phyloP scores from a whole-genome alignment of 2,888 invertebrate genomes.

The Erynnis tages region DNA sequence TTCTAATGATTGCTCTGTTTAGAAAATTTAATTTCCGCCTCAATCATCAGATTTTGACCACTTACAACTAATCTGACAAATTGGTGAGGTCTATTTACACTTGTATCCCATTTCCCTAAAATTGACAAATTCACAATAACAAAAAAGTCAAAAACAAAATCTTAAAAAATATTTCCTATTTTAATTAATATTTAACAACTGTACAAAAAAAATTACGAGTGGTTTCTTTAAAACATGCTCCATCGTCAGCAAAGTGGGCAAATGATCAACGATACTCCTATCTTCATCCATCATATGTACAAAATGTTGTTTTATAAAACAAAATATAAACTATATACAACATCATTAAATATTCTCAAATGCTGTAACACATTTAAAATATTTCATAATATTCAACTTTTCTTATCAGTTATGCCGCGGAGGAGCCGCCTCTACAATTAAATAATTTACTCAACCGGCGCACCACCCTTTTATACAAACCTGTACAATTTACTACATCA shows the following conservation, averaged over 20 bases:
- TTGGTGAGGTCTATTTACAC: slow-evolving; percentile 82
- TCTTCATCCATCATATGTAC: slow-evolving; percentile 67
- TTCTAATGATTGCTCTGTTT: slow-evolving; percentile 79
- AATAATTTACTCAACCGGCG: slow-evolving; percentile 53
- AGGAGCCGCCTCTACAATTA: slow-evolving; percentile 50
- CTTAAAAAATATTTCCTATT: slow-evolving; percentile 75
- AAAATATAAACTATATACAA: slow-evolving; percentile 82
- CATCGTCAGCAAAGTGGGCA: slow-evolving; percentile 69
- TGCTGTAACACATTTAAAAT: slow-evolving; percentile 81
- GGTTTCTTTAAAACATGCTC: slow-evolving; percentile 75
- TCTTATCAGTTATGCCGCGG: slow-evolving; percentile 66
- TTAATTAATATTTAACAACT: too few relatives aligned
- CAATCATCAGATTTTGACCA: slow-evolving; percentile 74
- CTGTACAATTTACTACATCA: slow-evolving; percentile 61
- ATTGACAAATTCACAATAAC: slow-evolving; percentile 86
- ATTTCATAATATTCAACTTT: slow-evolving; percentile 80
- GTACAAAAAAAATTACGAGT: slow-evolving; percentile 78
- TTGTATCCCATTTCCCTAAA: slow-evolving; percentile 87
- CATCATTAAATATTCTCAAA: slow-evolving; percentile 81
- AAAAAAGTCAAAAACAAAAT: slow-evolving; percentile 76
- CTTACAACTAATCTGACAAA: slow-evolving; percentile 75
- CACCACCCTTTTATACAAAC: slow-evolving; percentile 42
- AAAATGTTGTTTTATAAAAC: slow-evolving; percentile 73
- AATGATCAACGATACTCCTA: slow-evolving; percentile 57
- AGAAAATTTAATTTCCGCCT: slow-evolving; percentile 80